Evolutionary conservation across 2,113 vertebrate species (phyloP), one percentile per base, ranked within the genome.

Genomic region (Lanius ludovicianus): DNA sequence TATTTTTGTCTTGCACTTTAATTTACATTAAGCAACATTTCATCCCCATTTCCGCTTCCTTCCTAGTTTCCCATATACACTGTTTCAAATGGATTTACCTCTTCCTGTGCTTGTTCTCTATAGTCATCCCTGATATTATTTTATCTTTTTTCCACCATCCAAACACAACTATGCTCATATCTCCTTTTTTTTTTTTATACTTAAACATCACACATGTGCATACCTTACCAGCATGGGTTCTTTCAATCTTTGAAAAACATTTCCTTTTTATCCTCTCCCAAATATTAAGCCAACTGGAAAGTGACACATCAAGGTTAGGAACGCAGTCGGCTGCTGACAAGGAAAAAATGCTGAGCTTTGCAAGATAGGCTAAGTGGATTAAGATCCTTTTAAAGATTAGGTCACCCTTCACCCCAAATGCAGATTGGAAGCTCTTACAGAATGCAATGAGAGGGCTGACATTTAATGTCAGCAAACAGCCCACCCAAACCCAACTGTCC

Each of bases 341-440:
- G 95, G 75, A 46, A 91, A 96, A 96, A 95, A 50, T 39, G 93
- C 95, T 94, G 90, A 97, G 89, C 81, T 81, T 60, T 67, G 83
- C 91, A 95, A 74, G 50, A 87, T 27, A 80, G 33, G 44, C 90
- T 92, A 91, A 95, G 75, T 95, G 83, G 89, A 92, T 94, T 93
- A 97, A 97, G 95, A 94, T 85, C 88, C 88, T 94, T 94, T 90
- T 70, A 84, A 93, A 96, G 95, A 96, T 96, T 87, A 94, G 73
- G 71, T 85, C 91, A 93, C 84, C 78, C 81, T 91, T 91, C 75
- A 87, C 74, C 74, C 74, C 37, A 94, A 88, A 80, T 68, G 56
- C 71, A 94, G 82, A 95, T 87, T 96, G 52, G 33, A 90, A 88
- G 87, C 44, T 63, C 39, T 84, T n/a, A 62, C 15, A 74, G 62